Evolutionary conservation across 2,888 invertebrate species (phyloP).

Genomic region (Brassicogethes aeneus): DNA sequence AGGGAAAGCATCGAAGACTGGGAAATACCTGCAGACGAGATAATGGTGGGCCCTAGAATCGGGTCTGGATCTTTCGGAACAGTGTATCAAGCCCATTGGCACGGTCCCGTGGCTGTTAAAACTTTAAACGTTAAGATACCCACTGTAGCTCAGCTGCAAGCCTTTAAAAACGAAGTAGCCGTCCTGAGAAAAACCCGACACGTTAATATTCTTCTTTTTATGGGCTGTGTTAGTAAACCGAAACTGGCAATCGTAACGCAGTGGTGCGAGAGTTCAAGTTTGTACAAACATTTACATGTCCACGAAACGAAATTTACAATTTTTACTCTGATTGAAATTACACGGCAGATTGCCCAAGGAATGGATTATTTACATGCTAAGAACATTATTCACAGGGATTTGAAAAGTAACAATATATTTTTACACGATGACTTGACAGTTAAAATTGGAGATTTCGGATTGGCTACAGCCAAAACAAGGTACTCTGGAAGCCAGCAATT

Average conservation of each 20-base stretch:
- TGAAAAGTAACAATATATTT: conserved; percentile 99
- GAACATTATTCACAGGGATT: conserved; percentile 95
- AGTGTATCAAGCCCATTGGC: conserved; percentile 97
- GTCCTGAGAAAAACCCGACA: conserved; percentile 91
- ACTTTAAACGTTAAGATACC: conserved; percentile 97
- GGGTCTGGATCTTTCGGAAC: conserved; percentile 96
- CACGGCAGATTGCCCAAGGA: conserved; percentile 94
- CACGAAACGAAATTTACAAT: conserved; percentile 90
- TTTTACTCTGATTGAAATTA: conserved; percentile 89
- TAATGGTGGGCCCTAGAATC: conserved; percentile 83
- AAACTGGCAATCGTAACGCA: conserved; percentile 97
- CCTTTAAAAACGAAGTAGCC: conserved; percentile 98
- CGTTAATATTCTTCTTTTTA: conserved; percentile 94
- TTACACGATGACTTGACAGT: conserved; percentile 95
- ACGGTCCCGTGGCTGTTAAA: conserved; percentile 96
- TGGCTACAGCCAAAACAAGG: conserved; percentile 95
- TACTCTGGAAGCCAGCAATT: conserved; percentile 93
- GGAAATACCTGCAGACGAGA: conserved; percentile 94
- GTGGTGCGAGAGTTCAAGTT: conserved; percentile 98
- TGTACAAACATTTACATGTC: conserved; percentile 96
- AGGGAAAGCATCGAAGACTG: conserved; percentile 96
- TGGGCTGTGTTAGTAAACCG: conserved; percentile 97
- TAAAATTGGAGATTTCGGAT: conserved; percentile 97
- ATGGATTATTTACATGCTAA: conserved; percentile 99
- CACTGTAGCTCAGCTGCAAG: conserved; percentile 89